Evolutionary conservation across 2,888 invertebrate species (phyloP).

Genomic region (Rhamphomyia laevipes): DNA sequence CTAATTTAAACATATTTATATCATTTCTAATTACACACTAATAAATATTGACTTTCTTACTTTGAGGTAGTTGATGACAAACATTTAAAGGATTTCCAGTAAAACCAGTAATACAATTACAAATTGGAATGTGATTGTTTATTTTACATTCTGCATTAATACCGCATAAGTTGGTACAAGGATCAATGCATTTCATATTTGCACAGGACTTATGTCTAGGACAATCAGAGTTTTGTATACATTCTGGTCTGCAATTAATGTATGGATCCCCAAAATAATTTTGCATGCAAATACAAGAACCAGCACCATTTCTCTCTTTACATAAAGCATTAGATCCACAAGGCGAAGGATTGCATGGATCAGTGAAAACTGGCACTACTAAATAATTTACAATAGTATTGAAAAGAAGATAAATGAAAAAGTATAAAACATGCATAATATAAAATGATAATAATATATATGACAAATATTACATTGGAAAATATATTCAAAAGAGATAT

Average conservation of each 20-base stretch:
- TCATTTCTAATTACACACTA: not conserved
- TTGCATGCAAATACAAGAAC: constrained; percentile 68
- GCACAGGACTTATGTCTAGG: constrained; percentile 62
- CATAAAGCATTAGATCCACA: constrained; percentile 81
- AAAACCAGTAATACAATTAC: constrained; percentile 59
- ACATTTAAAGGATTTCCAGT: constrained; percentile 68
- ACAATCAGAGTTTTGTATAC: constrained; percentile 79
- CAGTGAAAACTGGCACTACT: constrained; percentile 44
- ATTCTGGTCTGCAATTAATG: constrained; percentile 75
- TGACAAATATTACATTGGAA: constrained; percentile 5
- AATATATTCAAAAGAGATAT: not conserved
- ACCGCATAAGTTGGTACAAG: constrained; percentile 73
- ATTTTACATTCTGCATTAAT: constrained; percentile 74
- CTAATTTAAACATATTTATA: not conserved
- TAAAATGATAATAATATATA: constrained; percentile 14
- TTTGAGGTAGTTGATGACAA: constrained; percentile 47
- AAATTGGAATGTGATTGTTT: constrained; percentile 69
- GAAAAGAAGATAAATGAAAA: constrained; percentile 5
- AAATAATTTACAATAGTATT: constrained; percentile 20
- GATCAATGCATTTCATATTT: constrained; percentile 74
- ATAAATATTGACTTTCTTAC: constrained; percentile 22
- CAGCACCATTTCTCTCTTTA: constrained; percentile 66
- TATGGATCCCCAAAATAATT: constrained; percentile 82
- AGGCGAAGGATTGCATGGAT: constrained; percentile 72
- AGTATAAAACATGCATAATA: constrained; percentile 2